Conservation (phyloP, 92 coral and sea anemone genomes). For the Phenganax subtilis region DNA sequence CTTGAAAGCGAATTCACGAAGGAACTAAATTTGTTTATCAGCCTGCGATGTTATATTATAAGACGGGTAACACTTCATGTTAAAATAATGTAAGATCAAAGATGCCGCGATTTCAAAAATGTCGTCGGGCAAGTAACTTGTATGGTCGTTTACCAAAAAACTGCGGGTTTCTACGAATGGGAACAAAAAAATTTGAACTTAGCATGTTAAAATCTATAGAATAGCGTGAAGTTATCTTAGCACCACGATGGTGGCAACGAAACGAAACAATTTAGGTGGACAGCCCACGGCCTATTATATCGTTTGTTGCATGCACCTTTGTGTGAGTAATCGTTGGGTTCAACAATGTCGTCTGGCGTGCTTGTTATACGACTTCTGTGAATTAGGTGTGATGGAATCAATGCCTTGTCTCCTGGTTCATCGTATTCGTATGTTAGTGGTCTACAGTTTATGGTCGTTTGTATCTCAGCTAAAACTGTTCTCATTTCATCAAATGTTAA, state of each 20-base stretch:
- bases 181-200: neutral
- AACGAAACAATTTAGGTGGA: conserved; percentile 10
- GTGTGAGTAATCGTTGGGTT: neutral
- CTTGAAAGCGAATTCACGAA: neutral
- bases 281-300: conserved; percentile 20
- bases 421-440: conserved; percentile 28
- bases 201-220: neutral
- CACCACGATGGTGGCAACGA: conserved; percentile 24
- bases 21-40: too few species aligned
- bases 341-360: conserved; percentile 4
- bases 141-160: neutral
- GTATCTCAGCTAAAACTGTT: conserved; percentile 13
- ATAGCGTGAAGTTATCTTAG: conserved; percentile 1
- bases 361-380: too few species aligned
- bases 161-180: neutral
- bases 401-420: neutral
- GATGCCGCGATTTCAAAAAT: neutral
- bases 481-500: neutral
- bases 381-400: neutral
- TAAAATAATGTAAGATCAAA: neutral
- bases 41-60: neutral
- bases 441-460: conserved; percentile 15
- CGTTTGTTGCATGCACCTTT: neutral
- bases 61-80: neutral
- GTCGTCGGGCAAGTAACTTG: neutral